These are phyloP conservation scores for Chaetorhynchus papuensis DNA, from an alignment of 2,113 vertebrate genomes.

Conservation along the genomic window DNA sequence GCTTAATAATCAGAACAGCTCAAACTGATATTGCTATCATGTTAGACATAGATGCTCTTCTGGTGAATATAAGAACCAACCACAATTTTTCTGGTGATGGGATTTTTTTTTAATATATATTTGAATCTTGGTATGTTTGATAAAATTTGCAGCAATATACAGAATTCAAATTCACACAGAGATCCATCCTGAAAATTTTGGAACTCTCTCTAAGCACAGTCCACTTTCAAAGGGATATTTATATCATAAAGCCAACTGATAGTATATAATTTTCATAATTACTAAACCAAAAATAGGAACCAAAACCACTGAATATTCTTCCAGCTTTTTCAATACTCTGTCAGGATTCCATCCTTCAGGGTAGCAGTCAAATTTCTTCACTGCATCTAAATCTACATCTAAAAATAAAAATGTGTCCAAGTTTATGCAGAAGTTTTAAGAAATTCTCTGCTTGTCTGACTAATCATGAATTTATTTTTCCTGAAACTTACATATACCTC, in stretches of 20 bases:
- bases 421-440: not conserved
- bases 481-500: not conserved
- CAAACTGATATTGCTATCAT: not conserved
- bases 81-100: not conserved
- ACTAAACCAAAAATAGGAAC: slow-evolving; percentile 12
- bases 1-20: not conserved
- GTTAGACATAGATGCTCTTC: not conserved
- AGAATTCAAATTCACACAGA: not conserved
- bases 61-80: not conserved
- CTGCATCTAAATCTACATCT: not conserved
- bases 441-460: not conserved
- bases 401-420: not conserved
- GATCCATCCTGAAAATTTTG: not conserved
- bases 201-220: not conserved
- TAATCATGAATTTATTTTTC: not conserved
- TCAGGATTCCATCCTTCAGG: not conserved
- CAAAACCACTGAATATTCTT: not conserved
- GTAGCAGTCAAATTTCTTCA: not conserved
- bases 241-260: not conserved
- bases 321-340: not conserved
- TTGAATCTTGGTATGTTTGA: not conserved
- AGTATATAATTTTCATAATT: slow-evolving; percentile 31
- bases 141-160: not conserved
- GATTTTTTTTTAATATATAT: not conserved
- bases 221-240: slow-evolving; percentile 35